Conservation (phyloP, 2,113 vertebrate genomes). For the Pteruthius melanotis region DNA sequence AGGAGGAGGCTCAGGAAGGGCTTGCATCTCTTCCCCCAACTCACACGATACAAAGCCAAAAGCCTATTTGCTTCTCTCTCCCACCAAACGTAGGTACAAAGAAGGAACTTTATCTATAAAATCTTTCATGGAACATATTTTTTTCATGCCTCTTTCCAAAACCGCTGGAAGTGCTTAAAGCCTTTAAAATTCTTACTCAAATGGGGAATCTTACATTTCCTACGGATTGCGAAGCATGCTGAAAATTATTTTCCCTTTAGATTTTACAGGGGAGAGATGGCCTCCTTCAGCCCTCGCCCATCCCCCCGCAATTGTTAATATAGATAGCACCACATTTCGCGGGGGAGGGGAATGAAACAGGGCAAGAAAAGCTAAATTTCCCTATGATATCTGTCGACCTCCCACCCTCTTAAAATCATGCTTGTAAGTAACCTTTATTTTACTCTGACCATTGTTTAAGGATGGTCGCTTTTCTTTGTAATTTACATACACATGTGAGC, state of each 20-base stretch:
- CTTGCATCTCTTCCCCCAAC: accelerated
- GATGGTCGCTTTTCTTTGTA: not conserved
- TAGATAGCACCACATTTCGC: not conserved
- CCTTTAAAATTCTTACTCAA: not conserved
- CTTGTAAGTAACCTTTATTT: not conserved
- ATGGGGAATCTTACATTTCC: not conserved
- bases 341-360: not conserved
- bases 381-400: not conserved
- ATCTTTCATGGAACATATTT: accelerated
- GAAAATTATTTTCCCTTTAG: not conserved
- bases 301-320: constrained; percentile 21
- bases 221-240: not conserved
- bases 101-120: not conserved
- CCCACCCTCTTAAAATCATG: not conserved
- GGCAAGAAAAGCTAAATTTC: not conserved
- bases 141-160: not conserved
- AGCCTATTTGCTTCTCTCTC: not conserved
- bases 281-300: not conserved
- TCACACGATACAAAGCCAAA: not conserved
- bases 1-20: not conserved
- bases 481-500: not conserved
- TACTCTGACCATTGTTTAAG: not conserved
- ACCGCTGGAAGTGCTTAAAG: not conserved
- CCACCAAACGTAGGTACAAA: not conserved
- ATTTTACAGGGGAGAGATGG: not conserved